Evolutionary conservation across 2,797 vertebrate genomes (phyloP).

Genomic region (Poeciliopsis turneri): DNA sequence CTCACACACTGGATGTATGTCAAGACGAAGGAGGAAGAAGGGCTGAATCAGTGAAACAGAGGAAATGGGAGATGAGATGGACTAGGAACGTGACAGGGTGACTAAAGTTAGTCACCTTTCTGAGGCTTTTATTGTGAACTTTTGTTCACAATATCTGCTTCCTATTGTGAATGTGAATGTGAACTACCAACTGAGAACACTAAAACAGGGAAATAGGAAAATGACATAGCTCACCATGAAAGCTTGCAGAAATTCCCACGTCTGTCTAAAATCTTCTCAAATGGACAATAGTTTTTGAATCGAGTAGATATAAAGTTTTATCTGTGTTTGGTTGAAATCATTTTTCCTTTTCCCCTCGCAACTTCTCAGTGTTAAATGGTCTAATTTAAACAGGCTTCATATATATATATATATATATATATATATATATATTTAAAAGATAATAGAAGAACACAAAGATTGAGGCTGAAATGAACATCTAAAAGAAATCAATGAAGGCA

Average conservation of each 20-base stretch:
- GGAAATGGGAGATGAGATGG: background rate
- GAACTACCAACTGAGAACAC: slow-evolving; percentile 42
- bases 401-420: background rate
- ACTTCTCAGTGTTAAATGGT: background rate
- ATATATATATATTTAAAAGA: background rate
- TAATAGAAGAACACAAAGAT: background rate
- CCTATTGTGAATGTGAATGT: no score
- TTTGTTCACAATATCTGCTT: background rate
- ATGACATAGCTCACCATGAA: no score
- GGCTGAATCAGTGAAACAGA: slow-evolving; percentile 13
- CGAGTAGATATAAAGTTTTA: slow-evolving; percentile 25
- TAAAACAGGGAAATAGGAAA: slow-evolving; percentile 68
- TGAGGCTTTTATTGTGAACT: background rate
- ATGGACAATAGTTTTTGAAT: slow-evolving; percentile 24
- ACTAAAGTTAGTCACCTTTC: background rate
- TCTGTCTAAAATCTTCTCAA: slow-evolving; percentile 24
- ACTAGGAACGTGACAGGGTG: background rate
- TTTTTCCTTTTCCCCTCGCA: background rate
- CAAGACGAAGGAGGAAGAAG: background rate
- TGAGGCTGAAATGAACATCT: background rate
- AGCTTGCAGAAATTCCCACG: slow-evolving; percentile 20
- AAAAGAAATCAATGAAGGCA: slow-evolving; percentile 1
- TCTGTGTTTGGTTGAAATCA: slow-evolving; percentile 9
- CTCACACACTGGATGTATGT: slow-evolving; percentile 25
- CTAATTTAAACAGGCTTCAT: background rate